Percentiles rank a stretch among this genome's conserved stretches.
These are phyloP conservation scores for Dione vanillae DNA, from an alignment of 2,888 invertebrate species.

Conservation along the genomic window DNA sequence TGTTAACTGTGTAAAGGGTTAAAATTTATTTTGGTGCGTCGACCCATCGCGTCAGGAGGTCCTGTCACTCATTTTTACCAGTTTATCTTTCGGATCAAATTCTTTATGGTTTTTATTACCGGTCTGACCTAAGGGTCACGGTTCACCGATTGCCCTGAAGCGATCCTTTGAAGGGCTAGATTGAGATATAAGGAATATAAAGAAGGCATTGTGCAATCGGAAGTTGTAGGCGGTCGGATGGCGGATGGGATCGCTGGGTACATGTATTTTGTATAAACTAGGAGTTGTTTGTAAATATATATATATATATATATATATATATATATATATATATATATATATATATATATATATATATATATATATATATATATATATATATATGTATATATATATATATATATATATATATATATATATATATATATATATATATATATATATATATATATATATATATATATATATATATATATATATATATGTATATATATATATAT, in stretches of 20 bases:
- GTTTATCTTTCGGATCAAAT: constrained; percentile 48
- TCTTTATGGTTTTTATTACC: constrained; percentile 45
- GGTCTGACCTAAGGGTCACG: constrained; percentile 44
- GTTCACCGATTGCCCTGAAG: constrained; percentile 47
- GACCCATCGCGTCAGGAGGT: constrained; percentile 50
- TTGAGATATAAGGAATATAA: constrained; percentile 46
- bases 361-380: too few relatives aligned
- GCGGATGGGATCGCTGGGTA: constrained; percentile 19
- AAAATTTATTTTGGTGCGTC: constrained; percentile 35
- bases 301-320: too few relatives aligned
- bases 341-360: too few relatives aligned
- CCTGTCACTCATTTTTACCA: constrained; percentile 48
- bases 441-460: too few relatives aligned
- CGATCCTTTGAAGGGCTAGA: constrained; percentile 41
- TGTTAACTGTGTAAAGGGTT: constrained; percentile 9
- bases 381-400: too few relatives aligned
- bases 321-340: too few relatives aligned
- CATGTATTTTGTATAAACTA: too few relatives aligned
- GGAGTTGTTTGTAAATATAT: too few relatives aligned
- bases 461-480: not conserved
- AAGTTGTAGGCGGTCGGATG: constrained; percentile 25
- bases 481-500: not conserved
- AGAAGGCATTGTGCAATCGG: constrained; percentile 39
- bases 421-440: too few relatives aligned
- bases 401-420: too few relatives aligned